phyloP scores from a whole-genome alignment of 2,113 vertebrate genomes.

The Propithecus coquereli region DNA sequence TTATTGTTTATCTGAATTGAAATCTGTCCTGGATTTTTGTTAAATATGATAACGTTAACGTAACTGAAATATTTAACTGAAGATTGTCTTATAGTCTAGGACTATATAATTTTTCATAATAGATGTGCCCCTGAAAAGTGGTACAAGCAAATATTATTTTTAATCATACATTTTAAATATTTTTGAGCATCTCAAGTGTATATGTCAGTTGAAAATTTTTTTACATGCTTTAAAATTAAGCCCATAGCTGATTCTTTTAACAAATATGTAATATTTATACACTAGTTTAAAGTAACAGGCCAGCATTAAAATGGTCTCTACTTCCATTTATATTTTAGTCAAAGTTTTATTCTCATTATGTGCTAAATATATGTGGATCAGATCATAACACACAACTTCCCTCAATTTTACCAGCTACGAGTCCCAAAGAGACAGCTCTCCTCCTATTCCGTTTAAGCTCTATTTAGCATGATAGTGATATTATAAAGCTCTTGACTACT shows the following conservation, averaged over 20 bases:
- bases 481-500: conserved; percentile 33
- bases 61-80: background rate
- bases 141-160: background rate
- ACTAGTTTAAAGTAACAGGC: background rate
- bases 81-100: background rate
- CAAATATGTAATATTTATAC: background rate
- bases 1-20: conserved; percentile 13
- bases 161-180: background rate
- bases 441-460: background rate
- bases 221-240: background rate
- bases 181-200: background rate
- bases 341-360: background rate
- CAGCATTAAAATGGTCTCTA: background rate
- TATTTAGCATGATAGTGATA: conserved; percentile 34
- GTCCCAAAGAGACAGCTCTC: background rate
- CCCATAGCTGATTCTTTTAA: background rate
- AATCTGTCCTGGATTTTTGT: background rate
- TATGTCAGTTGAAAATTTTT: background rate
- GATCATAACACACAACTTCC: conserved; percentile 26
- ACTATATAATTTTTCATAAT: background rate
- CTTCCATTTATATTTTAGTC: background rate
- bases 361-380: conserved; percentile 9
- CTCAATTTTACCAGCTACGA: conserved; percentile 20
- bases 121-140: background rate
- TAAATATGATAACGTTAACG: background rate